A percentile compares a stretch with the other conserved stretches of the same genome.
phyloP scores from a whole-genome alignment of 2,113 vertebrate species.

The Tychaedon coryphoeus region DNA sequence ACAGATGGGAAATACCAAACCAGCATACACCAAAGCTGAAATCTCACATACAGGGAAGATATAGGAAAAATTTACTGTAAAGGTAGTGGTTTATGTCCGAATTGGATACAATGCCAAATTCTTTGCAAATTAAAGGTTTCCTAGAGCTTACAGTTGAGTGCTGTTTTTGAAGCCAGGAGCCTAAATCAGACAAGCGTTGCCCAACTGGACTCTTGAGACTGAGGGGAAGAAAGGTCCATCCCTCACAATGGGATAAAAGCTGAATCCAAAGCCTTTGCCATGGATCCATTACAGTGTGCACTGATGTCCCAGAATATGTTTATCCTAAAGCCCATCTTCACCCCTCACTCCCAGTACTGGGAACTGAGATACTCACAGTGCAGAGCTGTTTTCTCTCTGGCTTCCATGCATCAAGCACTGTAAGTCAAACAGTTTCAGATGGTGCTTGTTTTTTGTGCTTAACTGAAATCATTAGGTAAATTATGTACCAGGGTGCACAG shows the following conservation, averaged over 20 bases:
- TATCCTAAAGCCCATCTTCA: neutral
- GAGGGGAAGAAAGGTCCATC: neutral
- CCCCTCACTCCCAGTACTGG: neutral
- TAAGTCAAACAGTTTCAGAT: neutral
- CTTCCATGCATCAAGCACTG: neutral
- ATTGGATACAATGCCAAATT: neutral
- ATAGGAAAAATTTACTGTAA: neutral
- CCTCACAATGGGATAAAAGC: neutral
- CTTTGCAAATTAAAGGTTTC: neutral
- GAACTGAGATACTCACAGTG: neutral
- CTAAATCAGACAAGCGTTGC: neutral
- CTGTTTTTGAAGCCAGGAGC: neutral
- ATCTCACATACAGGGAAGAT: neutral
- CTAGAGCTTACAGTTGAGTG: neutral
- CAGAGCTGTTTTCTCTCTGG: neutral
- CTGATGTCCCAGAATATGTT: neutral
- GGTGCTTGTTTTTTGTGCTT: neutral
- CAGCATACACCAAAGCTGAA: neutral
- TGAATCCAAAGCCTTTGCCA: neutral
- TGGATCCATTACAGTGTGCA: neutral
- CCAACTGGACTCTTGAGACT: neutral
- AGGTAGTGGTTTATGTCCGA: neutral
- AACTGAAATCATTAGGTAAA: constrained; percentile 8
- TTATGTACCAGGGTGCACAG: neutral
- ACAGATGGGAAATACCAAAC: neutral